Evolutionary conservation across 2,888 invertebrate genomes (phyloP), one percentile per base, ranked within the genome.

Genomic region (Atrina japonica): DNA sequence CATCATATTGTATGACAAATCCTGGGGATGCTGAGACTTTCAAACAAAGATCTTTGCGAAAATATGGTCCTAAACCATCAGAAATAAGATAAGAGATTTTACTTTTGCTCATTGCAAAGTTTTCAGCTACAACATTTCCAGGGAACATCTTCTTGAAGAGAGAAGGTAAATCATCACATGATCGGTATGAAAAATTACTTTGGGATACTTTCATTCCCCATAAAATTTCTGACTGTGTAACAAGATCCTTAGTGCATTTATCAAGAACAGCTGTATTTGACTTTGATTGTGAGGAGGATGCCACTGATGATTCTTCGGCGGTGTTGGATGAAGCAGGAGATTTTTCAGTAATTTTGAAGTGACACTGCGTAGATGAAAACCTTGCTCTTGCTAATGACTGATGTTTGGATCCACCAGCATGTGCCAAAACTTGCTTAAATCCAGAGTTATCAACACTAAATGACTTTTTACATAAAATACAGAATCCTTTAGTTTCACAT

Each of bases 21-120:
- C 41, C 55, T 52, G 52, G 29, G 14, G 27, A 16, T 6, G 27
- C 29, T 18, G 29, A 23, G 14, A 68, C 58, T 23, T 61, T 64
- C 16, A 16, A 56, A 61, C 55, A 40, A 9, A 76, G 41, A 35
- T 59, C 41, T 59, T 63, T 58, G 40, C 58, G 60, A 56, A 73
- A 76, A 41, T 66, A 74, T 53, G 70, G 70, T 14, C 70, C 76
- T 27, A 73, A 58, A 41, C 70, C n/a, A n/a, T n/a, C n/a, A n/a
- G n/a, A n/a, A n/a, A n/a, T n/a, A n/a, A n/a, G n/a, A n/a, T n/a
- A n/a, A 25, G 70, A 76, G 9, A 73, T 56, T 64, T 76, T 76
- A 18, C 59, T 53, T 66, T 56, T 67, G 61, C 70, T 70, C 70
- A 76, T 70, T 40, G 68, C 47, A 40, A 73, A 76, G 27, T 67